Evolutionary conservation across 2,888 invertebrate genomes (phyloP), one percentile per base, ranked within the genome.

Genomic region (Laothoe populi): DNA sequence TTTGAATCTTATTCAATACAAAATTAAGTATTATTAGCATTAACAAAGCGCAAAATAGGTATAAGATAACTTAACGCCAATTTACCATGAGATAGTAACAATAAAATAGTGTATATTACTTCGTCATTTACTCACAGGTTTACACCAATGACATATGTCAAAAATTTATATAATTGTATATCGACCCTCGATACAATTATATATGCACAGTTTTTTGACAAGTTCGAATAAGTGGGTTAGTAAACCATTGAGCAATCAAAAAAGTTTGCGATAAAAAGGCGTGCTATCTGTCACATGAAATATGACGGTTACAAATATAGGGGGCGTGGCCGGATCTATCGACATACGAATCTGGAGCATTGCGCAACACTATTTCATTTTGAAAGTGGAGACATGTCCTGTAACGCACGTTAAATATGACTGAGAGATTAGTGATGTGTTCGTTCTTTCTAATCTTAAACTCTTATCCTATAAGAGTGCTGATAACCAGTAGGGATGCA

Each of bases 301-400:
- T 57, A 38, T 10, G 26, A 48, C n/a, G 38, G 40, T 45, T 45
- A 61, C 61, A 64, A 61, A 64, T 59, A 45, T 53, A 44, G 19
- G 35, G 64, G 64, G 64, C 64, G 64, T 49, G 45, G 58, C 71
- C 64, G 53, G 68, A 71, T 63, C 57, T 73, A 74, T 79, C 77
- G 68, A 71, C 63, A 62, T 64, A 21, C 58, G 46, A 48, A 69
- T 62, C 66, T 59, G 13, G 60, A 72, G 53, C 44, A 42, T 72
- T 69, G 57, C 71, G 46, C 65, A 70, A 68, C 64, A 64, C 65
- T 67, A 62, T 62, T 60, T 21, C n/a, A n/a, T 24, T 58, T 23
- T n/a, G 58, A 44, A 42, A 58, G 23, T 24, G 21, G 19, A 16
- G 11, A 38, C 38, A 10, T 7, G 24, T 21, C 40, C 11, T 58